Percentiles rank a stretch among this genome's conserved stretches.
phyloP scores from a whole-genome alignment of 2,797 vertebrate genomes.

The Brachyalestes nurse region DNA sequence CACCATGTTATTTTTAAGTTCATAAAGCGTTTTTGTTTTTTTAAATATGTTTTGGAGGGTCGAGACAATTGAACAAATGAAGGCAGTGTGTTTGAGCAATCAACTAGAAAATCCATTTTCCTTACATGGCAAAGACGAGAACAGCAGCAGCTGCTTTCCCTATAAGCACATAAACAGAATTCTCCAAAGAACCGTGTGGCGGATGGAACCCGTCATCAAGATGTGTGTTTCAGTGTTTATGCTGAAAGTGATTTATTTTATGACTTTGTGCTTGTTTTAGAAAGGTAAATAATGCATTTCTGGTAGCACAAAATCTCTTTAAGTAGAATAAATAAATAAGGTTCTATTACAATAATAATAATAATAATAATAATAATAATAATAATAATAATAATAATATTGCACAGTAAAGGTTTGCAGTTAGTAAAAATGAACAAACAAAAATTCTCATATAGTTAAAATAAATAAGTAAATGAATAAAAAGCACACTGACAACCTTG shows the following conservation, averaged over 20 bases:
- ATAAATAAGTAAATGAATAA: too few species aligned
- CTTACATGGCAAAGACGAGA: constrained; percentile 22
- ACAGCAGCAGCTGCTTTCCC: constrained; percentile 20
- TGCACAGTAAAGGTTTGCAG: too few species aligned
- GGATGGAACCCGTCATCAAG: constrained; percentile 3
- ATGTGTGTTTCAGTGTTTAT: background rate
- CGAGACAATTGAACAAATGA: constrained; percentile 53
- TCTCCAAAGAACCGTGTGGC: constrained; percentile 11
- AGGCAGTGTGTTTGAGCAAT: constrained; percentile 50
- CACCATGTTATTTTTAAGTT: constrained; percentile 23
- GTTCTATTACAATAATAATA: too few species aligned
- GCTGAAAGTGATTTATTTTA: background rate
- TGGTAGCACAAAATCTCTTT: too few species aligned
- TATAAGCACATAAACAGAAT: constrained; percentile 36
- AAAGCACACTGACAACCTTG: too few species aligned
- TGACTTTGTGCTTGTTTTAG: background rate
- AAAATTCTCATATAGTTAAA: too few species aligned
- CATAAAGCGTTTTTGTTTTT: constrained; percentile 2
- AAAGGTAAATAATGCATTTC: too few species aligned
- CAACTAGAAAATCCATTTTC: constrained; percentile 49
- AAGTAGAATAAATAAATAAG: too few species aligned
- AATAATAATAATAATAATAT: too few species aligned
- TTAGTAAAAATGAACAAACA: too few species aligned
- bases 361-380: too few species aligned
- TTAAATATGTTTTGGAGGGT: constrained; percentile 24